These are phyloP conservation scores for Phalacrocorax brasilianus DNA, from an alignment of 2,113 vertebrate genomes.

Conservation along the genomic window DNA sequence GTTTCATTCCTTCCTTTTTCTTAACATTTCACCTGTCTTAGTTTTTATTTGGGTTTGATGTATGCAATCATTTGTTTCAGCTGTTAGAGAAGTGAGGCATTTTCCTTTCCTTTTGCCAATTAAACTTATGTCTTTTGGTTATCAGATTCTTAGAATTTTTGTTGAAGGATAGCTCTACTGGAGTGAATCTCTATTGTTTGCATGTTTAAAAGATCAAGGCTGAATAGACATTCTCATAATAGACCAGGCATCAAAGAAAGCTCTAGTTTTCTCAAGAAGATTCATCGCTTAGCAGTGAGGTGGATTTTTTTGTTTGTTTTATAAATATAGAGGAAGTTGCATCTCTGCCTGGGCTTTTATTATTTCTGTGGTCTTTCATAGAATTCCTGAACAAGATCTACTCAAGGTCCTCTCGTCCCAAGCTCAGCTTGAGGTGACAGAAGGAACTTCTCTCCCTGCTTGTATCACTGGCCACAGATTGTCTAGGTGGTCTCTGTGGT, in stretches of 20 bases:
- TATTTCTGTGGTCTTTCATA: background rate
- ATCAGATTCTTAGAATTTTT: background rate
- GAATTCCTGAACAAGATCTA: background rate
- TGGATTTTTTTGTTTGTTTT: background rate
- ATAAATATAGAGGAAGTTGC: background rate
- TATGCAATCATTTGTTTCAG: background rate
- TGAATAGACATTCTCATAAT: slow-evolving; percentile 37
- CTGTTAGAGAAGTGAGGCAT: background rate
- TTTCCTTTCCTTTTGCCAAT: slow-evolving; percentile 4
- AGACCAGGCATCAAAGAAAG: slow-evolving; percentile 32
- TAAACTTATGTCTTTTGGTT: background rate
- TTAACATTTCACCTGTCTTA: background rate
- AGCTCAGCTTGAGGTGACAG: background rate
- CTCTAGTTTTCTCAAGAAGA: slow-evolving; percentile 14
- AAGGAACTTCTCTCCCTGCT: background rate
- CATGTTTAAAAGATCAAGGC: slow-evolving; percentile 50
- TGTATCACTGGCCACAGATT: background rate
- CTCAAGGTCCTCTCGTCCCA: background rate
- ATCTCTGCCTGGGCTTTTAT: background rate
- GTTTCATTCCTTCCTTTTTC: background rate
- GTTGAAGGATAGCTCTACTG: background rate
- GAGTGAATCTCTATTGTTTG: slow-evolving; percentile 29
- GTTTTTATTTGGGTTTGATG: background rate
- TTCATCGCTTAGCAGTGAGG: background rate
- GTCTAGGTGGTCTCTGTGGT: background rate